Conservation (phyloP, 2,797 vertebrate species). For the Neosilurus hyrtlii region DNA sequence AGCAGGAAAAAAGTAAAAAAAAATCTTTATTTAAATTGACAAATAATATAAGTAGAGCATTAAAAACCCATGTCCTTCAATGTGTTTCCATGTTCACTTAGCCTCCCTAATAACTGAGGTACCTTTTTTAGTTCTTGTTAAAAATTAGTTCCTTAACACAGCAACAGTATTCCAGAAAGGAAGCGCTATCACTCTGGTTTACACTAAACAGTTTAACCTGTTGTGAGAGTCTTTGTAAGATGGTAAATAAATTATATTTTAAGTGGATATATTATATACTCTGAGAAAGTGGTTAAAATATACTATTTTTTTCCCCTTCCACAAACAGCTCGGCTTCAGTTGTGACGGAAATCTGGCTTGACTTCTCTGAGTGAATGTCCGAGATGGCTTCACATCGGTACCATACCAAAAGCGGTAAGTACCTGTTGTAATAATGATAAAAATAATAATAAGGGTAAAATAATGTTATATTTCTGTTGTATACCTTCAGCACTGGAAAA, state of each 20-base stretch:
- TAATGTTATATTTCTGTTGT: neutral
- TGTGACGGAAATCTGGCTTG: neutral
- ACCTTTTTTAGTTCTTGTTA: too few relatives aligned
- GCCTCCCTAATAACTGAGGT: too few relatives aligned
- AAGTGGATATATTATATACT: neutral
- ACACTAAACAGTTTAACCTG: neutral
- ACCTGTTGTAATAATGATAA: neutral
- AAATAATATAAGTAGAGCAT: too few relatives aligned
- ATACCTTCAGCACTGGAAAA: neutral
- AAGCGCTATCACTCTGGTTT: neutral
- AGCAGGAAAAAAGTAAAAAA: too few relatives aligned
- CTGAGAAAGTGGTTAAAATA: neutral
- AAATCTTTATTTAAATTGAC: too few relatives aligned
- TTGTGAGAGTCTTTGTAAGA: neutral
- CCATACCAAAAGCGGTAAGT: conserved; percentile 9
- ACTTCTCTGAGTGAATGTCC: neutral
- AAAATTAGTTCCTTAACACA: neutral
- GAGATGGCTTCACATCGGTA: neutral
- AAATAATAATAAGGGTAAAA: neutral
- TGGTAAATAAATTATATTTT: neutral
- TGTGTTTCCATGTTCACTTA: too few relatives aligned
- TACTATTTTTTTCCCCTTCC: neutral
- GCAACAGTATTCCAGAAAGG: neutral
- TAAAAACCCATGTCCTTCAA: too few relatives aligned
- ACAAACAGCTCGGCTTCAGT: neutral